Evolutionary conservation across 2,113 vertebrate species (phyloP), one percentile per base, ranked within the genome.

Genomic region (Scomber scombrus): DNA sequence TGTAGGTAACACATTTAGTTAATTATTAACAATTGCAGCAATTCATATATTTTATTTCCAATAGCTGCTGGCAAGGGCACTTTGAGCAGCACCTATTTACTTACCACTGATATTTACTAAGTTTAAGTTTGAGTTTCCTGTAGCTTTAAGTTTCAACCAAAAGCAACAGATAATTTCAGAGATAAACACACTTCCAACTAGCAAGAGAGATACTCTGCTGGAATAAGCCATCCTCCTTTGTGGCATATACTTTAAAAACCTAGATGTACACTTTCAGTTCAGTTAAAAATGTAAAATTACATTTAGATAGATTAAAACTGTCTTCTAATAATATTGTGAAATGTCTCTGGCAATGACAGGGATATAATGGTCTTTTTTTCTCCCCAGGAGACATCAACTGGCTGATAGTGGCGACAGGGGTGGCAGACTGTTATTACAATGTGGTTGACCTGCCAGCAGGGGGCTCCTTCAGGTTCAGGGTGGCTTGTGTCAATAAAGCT

Each of bases 401-500:
- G 98, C 95, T 97, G 60, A 95, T 96, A 0, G 88, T 99, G 78
- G 96, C 95, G 71, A 95, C 96, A 0, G 96, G 96, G 61, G 96
- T 99, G 18, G 69, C 88, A 0, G 97, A 99, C 91, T 99, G 98
- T 93, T 99, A 98, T 89, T 98, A 95, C 93, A 99, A 99, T 0
- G 97, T 97, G 72, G 96, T 93, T 0, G 96, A 97, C 49, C 90
- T 99, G 78, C 96, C 95, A 31, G 18, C 90, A 0, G 92, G 96
- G 9, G 85, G 94, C 65, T 13, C 94, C 0, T 93, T 96, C 93
- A 95, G 93, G 82, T 99, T 99, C 89, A 97, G 97, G 12, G 98
- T 99, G 88, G 97, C 97, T 57, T 99, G 98, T 85, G 95, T 96
- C 64, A 99, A 99, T 88, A 99, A 98, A 62, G 97, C 98, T 0